Evolutionary conservation across 1,140 invertebrate genomes (phyloP), one percentile per base, ranked within the genome.

Genomic region (Pristionchus pacificus): DNA sequence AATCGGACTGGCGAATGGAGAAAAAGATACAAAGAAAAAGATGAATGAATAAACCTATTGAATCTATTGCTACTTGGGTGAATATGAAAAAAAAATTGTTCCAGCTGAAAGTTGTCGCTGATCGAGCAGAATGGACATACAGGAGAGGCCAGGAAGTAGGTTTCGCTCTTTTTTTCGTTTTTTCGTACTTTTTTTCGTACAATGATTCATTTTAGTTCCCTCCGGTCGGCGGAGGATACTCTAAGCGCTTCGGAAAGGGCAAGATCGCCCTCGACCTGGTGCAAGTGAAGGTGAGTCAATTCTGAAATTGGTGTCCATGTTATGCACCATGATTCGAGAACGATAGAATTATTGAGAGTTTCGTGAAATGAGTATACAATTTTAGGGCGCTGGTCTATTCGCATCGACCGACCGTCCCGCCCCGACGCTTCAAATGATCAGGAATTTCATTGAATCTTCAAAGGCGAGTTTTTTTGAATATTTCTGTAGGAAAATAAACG

Each of bases 351-450:
- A n/a, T n/a, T n/a, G n/a, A n/a, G n/a, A n/a, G n/a, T n/a, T n/a
- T n/a, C n/a, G n/a, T n/a, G n/a, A n/a, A n/a, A n/a, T n/a, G n/a
- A n/a, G n/a, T n/a, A n/a, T n/a, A n/a, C n/a, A n/a, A 10, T 49
- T 49, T 10, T 19, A 86, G 81, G 87, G 87, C 32, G 83, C 86
- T 71, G 87, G 87, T 64, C 87, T 87, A 79, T 87, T 87, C 85
- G 87, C 87, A 1, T 87, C 87, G 1, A 81, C 83, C 71, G 86
- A 88, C 77, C 84, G 84, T 72, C 86, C 87, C 59, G 78, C 76
- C 15, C 83, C 80, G 68, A 84, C 86, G 19, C 79, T 87, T 25
- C 75, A 84, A 62, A 83, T 85, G 79, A 78, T 49, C n/a, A n/a
- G n/a, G n/a, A n/a, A n/a, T n/a, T n/a, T n/a, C n/a, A n/a, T n/a